phyloP scores from a whole-genome alignment of 2,113 vertebrate species.

The Anguilla japonica region DNA sequence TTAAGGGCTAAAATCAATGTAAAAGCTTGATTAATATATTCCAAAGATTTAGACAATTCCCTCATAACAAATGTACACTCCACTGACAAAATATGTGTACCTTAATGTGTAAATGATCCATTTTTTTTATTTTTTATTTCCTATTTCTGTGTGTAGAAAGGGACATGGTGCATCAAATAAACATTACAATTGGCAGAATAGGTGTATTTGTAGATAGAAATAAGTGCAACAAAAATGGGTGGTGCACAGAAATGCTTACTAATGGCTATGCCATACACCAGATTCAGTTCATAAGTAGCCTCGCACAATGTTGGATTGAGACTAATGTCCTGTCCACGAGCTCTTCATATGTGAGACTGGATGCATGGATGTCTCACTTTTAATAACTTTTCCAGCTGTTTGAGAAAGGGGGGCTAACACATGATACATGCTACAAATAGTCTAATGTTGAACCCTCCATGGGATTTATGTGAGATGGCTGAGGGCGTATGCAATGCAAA shows the following conservation, averaged over 20 bases:
- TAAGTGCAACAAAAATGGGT: too few relatives aligned
- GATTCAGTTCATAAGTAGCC: background rate
- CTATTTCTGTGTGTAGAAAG: too few relatives aligned
- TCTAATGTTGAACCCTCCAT: background rate
- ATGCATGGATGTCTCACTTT: background rate
- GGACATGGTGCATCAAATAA: too few relatives aligned
- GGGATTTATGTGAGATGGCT: background rate
- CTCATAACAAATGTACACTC: background rate
- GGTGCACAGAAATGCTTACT: background rate
- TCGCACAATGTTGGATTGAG: background rate
- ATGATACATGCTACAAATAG: background rate
- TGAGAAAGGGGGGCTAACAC: background rate
- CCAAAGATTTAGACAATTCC: background rate
- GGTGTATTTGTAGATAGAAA: too few relatives aligned
- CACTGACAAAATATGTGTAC: background rate
- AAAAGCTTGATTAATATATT: background rate
- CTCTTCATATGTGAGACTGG: background rate
- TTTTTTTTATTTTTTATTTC: too few relatives aligned
- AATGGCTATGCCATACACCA: background rate
- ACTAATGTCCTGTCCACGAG: background rate
- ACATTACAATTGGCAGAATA: too few relatives aligned
- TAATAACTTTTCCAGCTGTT: background rate
- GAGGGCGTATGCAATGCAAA: background rate
- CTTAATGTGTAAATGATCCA: background rate
- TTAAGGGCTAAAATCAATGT: too few relatives aligned